A percentile compares a stretch with the other conserved stretches of the same genome.
Conservation (phyloP, 2,888 invertebrate species). For the Leucoma salicis region DNA sequence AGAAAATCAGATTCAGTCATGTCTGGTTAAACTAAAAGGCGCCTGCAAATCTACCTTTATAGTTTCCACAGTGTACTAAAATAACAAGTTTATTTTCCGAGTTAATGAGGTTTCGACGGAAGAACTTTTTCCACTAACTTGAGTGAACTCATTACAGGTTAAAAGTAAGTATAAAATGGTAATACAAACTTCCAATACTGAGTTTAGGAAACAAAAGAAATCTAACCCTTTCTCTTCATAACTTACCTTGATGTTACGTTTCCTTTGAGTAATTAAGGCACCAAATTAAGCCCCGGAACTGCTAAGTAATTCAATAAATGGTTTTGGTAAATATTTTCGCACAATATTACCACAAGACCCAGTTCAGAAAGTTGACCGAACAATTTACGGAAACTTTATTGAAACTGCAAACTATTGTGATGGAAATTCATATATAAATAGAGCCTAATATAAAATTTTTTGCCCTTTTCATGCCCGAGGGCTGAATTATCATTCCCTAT, state of each 20-base stretch:
- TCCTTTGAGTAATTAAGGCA: constrained; percentile 53
- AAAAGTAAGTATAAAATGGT: not conserved
- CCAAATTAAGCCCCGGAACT: constrained; percentile 31
- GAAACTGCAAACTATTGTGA: constrained; percentile 19
- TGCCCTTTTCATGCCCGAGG: constrained; percentile 9
- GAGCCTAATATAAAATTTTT: constrained; percentile 13
- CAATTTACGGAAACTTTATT: constrained; percentile 16
- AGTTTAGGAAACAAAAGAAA: constrained; percentile 6
- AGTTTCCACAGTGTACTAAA: too few species aligned
- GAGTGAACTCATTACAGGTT: not conserved
- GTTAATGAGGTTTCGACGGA: not conserved
- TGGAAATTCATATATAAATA: constrained; percentile 25
- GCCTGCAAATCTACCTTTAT: too few species aligned
- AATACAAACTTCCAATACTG: not conserved
- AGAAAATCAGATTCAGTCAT: too few species aligned
- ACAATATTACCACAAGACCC: constrained; percentile 16
- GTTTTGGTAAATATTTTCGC: constrained; percentile 7
- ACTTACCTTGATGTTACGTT: constrained; percentile 20
- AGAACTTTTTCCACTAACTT: not conserved
- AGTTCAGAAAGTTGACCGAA: constrained; percentile 18
- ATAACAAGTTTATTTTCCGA: not conserved
- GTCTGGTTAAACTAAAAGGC: too few species aligned
- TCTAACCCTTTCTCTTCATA: constrained; percentile 27
- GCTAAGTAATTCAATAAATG: constrained; percentile 34
- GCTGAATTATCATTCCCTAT: constrained; percentile 10